Percentiles rank a stretch among this genome's conserved stretches.
Conservation (phyloP, 2,888 invertebrate species). For the Xanthia icteritia region DNA sequence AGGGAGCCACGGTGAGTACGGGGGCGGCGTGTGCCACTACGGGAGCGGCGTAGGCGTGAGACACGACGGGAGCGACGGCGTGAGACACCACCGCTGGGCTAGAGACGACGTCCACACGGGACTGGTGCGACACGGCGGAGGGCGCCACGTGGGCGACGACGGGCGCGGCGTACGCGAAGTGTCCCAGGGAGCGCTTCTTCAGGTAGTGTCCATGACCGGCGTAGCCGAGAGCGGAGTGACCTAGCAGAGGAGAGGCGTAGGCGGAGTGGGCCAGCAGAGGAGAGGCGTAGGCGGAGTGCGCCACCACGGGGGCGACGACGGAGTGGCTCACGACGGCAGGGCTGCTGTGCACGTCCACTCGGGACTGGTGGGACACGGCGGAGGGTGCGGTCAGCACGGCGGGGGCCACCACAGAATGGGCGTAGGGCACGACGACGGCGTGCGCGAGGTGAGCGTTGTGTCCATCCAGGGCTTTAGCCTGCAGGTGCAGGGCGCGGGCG, state of each 20-base stretch:
- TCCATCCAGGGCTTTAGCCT: constrained; percentile 86
- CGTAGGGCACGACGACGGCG: constrained; percentile 68
- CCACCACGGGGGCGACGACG: constrained; percentile 58
- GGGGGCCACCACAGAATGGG: constrained; percentile 65
- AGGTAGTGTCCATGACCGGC: constrained; percentile 75
- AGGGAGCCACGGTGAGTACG: constrained; percentile 77
- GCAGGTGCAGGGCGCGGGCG: constrained; percentile 87
- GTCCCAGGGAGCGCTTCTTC: constrained; percentile 78
- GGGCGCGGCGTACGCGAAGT: constrained; percentile 76
- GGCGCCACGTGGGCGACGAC: constrained; percentile 74
- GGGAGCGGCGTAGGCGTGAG: constrained; percentile 69
- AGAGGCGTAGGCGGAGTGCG: constrained; percentile 63
- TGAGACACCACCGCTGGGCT: constrained; percentile 75
- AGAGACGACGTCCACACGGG: constrained; percentile 72
- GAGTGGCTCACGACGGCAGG: constrained; percentile 74
- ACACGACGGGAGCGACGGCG: constrained; percentile 64
- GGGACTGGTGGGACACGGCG: constrained; percentile 82
- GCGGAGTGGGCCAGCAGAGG: constrained; percentile 68
- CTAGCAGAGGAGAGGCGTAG: constrained; percentile 67
- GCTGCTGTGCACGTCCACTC: constrained; percentile 78
- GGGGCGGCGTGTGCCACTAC: constrained; percentile 73
- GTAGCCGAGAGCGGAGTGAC: constrained; percentile 67
- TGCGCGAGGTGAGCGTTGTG: constrained; percentile 73
- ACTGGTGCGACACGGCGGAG: constrained; percentile 87
- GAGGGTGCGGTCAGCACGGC: constrained; percentile 68